Evolutionary conservation across 2,797 vertebrate genomes (phyloP), one percentile per base, ranked within the genome.

Genomic region (Tachyglossus aculeatus): DNA sequence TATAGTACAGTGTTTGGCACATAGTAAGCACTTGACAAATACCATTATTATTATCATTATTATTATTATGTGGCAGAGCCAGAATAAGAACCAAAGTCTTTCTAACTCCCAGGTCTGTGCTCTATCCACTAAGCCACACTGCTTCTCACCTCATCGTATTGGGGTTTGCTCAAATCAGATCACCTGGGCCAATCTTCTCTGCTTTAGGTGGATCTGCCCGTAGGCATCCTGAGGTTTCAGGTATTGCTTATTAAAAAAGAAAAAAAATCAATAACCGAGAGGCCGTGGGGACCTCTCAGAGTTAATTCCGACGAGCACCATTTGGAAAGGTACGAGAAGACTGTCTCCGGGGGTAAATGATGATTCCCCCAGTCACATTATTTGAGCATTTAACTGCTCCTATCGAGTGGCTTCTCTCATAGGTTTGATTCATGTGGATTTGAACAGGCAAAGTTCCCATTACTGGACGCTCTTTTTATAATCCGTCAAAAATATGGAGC

Each of bases 361-460:
- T 90, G 81, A 78, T 70, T 78, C 74, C 41, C n/a, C 85, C 67
- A 21, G 24, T 84, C 84, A 83, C 86, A 92, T 92, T 90, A 81
- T 93, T 91, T 92, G 75, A 91, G 61, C 91, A 92, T 93, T 93
- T 90, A 92, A 85, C 88, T 86, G 78, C 81, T 80, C 64, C 74
- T 92, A 91, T 91, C 89, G 90, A 93, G 79, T 73, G 86, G 77
- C 84, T 92, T 78, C 73, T 76, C 84, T 91, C 89, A 25, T 90
- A 84, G 81, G 65, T 85, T 93, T 93, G 90, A 93, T 93, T 92
- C 84, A 91, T 92, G 90, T 88, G 80, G 82, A 85, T 90, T 90
- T 76, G 85, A 88, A 67, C 85, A 91, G 90, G 92, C 89, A 91
- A 77, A 77, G 10, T 88, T 81, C 75, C 69, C 65, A 75, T 90